Evolutionary conservation across 2,113 vertebrate species (phyloP).

Genomic region (Oncorhynchus keta): DNA sequence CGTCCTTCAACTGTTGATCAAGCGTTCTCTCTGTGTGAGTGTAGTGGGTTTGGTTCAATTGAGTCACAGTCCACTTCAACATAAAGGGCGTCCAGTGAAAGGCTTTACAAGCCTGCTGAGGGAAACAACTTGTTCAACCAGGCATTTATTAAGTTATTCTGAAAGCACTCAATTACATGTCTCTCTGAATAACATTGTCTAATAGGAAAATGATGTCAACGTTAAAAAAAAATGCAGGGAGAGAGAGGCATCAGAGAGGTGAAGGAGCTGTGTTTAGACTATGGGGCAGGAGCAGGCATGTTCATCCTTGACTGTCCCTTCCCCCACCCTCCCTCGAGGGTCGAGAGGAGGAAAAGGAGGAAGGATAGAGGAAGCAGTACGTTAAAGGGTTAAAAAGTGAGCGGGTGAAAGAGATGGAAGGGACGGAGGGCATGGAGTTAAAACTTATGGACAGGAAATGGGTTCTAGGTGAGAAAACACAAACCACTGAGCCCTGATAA

Average conservation of each 20-base stretch:
- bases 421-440: neutral
- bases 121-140: neutral
- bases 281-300: constrained; percentile 1
- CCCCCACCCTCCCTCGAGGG: neutral
- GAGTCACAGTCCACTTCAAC: neutral
- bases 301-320: neutral
- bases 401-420: neutral
- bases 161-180: neutral
- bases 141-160: neutral
- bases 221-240: neutral
- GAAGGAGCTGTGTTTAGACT: neutral
- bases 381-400: too few relatives aligned
- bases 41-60: neutral
- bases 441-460: too few relatives aligned
- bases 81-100: neutral
- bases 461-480: too few relatives aligned
- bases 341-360: neutral
- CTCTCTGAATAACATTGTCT: neutral
- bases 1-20: too few relatives aligned
- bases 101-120: neutral
- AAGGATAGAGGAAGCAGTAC: too few relatives aligned
- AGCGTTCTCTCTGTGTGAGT: neutral
- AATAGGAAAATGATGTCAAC: neutral
- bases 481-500: too few relatives aligned
- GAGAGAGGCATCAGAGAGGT: neutral